These are phyloP conservation scores for Plutomurus gul DNA, from an alignment of 1,140 invertebrate species.

Conservation along the genomic window DNA sequence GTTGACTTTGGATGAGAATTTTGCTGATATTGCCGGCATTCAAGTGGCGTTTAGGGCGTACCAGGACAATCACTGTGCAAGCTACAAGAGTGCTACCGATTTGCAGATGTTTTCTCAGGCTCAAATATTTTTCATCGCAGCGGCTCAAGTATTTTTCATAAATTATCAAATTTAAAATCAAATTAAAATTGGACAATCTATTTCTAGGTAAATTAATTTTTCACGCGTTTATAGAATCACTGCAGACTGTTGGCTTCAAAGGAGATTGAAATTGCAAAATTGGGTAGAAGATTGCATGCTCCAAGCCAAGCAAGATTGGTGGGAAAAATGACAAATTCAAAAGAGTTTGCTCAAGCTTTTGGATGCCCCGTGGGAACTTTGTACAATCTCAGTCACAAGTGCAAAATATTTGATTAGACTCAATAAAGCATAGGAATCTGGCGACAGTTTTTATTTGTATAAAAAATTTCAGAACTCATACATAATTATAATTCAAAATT, in stretches of 20 bases:
- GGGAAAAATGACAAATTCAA: not conserved
- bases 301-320: not conserved
- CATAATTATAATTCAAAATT: too few relatives aligned
- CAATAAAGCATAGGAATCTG: too few relatives aligned
- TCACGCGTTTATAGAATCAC: not conserved
- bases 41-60: not conserved
- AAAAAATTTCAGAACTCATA: too few relatives aligned
- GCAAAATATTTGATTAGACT: not conserved
- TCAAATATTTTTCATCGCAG: not conserved
- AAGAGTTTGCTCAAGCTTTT: not conserved
- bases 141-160: not conserved
- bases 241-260: not conserved
- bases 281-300: too few relatives aligned
- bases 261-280: not conserved
- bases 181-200: not conserved
- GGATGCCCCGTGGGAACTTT: not conserved
- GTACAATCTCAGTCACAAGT: not conserved
- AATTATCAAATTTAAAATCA: not conserved
- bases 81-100: not conserved
- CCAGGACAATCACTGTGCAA: not conserved
- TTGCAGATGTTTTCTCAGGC: not conserved
- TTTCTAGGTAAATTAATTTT: too few relatives aligned
- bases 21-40: not conserved
- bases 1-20: not conserved
- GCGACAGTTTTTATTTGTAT: too few relatives aligned